Evolutionary conservation across 2,888 invertebrate genomes (phyloP).

Genomic region (Pristionchus maxplancki): DNA sequence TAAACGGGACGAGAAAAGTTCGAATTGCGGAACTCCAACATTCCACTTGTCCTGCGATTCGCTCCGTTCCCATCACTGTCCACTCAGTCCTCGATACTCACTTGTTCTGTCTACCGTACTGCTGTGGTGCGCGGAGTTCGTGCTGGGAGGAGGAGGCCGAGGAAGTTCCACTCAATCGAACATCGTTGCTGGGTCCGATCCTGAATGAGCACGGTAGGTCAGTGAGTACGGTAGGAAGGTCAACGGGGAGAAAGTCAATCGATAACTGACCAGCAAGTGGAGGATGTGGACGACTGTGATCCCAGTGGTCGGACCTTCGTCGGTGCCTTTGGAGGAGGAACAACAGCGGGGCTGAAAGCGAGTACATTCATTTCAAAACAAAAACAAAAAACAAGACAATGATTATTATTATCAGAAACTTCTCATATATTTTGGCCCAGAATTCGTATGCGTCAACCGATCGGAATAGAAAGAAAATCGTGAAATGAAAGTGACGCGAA

Average conservation of each 20-base stretch:
- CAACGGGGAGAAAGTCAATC: no score
- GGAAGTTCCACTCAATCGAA: not conserved
- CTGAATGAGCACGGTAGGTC: not conserved
- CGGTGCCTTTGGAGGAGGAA: not conserved
- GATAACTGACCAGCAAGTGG: constrained; percentile 6
- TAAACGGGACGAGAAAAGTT: not conserved
- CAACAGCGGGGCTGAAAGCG: not conserved
- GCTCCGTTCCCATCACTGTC: not conserved
- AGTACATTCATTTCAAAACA: not conserved
- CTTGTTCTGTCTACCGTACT: constrained; percentile 32
- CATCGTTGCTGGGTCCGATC: not conserved
- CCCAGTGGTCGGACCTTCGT: not conserved
- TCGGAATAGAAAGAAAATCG: no score
- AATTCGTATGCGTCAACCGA: no score
- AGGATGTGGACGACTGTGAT: not conserved
- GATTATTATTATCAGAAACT: no score
- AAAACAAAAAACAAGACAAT: not conserved
- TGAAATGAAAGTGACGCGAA: no score
- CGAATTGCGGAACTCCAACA: not conserved
- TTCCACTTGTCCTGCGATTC: not conserved
- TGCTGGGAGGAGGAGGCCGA: not conserved
- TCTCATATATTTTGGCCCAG: no score
- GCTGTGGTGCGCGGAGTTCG: not conserved
- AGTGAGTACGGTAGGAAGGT: not conserved
- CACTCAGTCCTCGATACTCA: not conserved